Conservation (phyloP, 2,888 invertebrate genomes). For the Nycteola revayana region DNA sequence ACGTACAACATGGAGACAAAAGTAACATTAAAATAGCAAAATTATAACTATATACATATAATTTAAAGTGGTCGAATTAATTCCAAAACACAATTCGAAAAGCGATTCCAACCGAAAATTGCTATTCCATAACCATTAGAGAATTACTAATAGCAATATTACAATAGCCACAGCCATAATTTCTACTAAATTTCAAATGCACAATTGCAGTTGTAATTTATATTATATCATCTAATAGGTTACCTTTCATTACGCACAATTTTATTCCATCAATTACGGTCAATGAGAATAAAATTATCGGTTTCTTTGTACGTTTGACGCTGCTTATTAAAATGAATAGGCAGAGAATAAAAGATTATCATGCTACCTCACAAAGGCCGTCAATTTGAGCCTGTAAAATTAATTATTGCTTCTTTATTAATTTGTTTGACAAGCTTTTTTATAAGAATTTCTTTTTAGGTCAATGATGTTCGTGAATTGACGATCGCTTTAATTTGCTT, state of each 20-base stretch:
- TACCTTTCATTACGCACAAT: slow-evolving; percentile 41
- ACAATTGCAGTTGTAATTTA: slow-evolving; percentile 41
- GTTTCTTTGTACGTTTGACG: slow-evolving; percentile 52
- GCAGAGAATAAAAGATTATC: slow-evolving; percentile 25
- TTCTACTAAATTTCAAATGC: slow-evolving; percentile 1
- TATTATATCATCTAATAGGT: slow-evolving; percentile 48
- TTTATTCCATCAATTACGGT: slow-evolving; percentile 37
- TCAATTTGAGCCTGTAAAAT: slow-evolving; percentile 43
- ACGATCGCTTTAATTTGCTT: slow-evolving; percentile 46
- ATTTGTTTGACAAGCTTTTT: slow-evolving; percentile 7
- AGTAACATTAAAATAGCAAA: no score
- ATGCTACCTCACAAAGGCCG: slow-evolving; percentile 29
- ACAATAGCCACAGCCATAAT: no score
- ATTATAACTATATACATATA: no score
- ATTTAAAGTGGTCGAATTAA: no score
- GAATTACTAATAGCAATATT: no score
- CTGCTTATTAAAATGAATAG: slow-evolving; percentile 41
- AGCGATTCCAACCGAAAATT: no score
- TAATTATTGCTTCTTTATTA: slow-evolving; percentile 54
- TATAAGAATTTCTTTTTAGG: slow-evolving; percentile 43
- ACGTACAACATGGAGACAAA: no score
- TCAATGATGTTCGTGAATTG: slow-evolving; percentile 59
- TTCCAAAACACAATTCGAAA: no score
- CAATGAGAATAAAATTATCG: slow-evolving; percentile 56
- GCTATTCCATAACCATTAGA: no score